Evolutionary conservation across 2,113 vertebrate genomes (phyloP).

Genomic region (Anoplopoma fimbria): DNA sequence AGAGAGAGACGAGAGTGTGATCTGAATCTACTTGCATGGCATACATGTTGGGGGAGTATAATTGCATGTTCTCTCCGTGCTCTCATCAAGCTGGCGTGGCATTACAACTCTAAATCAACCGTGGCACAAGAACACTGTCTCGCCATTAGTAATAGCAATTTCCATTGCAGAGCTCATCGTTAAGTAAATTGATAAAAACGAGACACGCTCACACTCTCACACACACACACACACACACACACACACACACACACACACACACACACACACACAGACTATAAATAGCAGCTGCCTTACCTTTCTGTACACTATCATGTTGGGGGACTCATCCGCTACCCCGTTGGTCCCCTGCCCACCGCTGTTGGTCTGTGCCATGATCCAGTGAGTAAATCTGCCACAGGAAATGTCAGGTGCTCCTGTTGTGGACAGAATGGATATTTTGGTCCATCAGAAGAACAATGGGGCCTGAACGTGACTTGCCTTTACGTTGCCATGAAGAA

Average conservation of each 20-base stretch:
- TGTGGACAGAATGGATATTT: constrained; percentile 64
- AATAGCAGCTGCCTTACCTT: constrained; percentile 88
- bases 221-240: constrained; percentile 22
- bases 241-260: constrained; percentile 26
- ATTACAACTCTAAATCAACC: constrained; percentile 47
- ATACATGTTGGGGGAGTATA: constrained; percentile 30
- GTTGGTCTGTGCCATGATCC: constrained; percentile 97
- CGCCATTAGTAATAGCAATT: constrained; percentile 47
- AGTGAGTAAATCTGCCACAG: constrained; percentile 75
- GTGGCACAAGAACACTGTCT: constrained; percentile 31
- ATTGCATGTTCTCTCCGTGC: constrained; percentile 29
- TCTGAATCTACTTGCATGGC: constrained; percentile 2
- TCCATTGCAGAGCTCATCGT: constrained; percentile 46
- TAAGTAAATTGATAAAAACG: constrained; percentile 55
- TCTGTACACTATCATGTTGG: constrained; percentile 98
- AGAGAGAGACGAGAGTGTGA: neutral
- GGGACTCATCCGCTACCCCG: constrained; percentile 94
- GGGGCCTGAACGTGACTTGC: constrained; percentile 18
- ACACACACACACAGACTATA: constrained; percentile 49
- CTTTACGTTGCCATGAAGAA: constrained; percentile 40
- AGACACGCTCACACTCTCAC: constrained; percentile 18
- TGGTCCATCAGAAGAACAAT: constrained; percentile 47
- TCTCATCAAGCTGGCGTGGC: constrained; percentile 39
- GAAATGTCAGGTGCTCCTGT: constrained; percentile 79
- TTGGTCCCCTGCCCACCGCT: constrained; percentile 93